Evolutionary conservation across 1,140 invertebrate genomes (phyloP).

Genomic region (Nephila pilipes): DNA sequence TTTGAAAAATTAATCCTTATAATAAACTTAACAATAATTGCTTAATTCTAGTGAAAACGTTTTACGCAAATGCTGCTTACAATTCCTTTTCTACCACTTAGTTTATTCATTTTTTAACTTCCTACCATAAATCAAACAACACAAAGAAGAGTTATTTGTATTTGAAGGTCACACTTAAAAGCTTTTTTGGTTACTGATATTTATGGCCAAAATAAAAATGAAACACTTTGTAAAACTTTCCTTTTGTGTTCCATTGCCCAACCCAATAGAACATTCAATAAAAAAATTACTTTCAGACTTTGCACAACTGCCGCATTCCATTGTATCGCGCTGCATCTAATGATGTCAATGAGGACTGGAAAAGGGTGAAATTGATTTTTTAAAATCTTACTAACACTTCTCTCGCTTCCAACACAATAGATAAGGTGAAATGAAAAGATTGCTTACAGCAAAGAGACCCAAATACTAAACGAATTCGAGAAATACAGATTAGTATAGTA

Average conservation of each 20-base stretch:
- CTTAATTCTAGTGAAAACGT: too few relatives aligned
- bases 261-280: not conserved
- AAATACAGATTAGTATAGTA: constrained; percentile 55
- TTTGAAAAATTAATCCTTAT: too few relatives aligned
- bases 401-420: not conserved
- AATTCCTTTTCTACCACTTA: too few relatives aligned
- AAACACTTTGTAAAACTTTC: too few relatives aligned
- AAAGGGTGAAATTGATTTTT: constrained; percentile 27
- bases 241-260: not conserved
- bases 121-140: too few relatives aligned
- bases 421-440: constrained; percentile 18
- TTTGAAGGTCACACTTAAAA: too few relatives aligned
- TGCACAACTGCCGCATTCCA: constrained; percentile 5
- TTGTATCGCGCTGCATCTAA: not conserved
- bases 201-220: too few relatives aligned
- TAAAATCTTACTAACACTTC: constrained; percentile 23
- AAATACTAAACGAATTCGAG: constrained; percentile 39
- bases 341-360: not conserved
- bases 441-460: constrained; percentile 44
- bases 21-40: too few relatives aligned
- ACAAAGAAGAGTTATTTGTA: too few relatives aligned
- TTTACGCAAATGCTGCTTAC: too few relatives aligned
- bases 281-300: not conserved
- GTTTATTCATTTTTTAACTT: too few relatives aligned
- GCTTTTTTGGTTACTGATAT: too few relatives aligned